Evolutionary conservation across 2,113 vertebrate species (phyloP).

Genomic region (Stegostoma tigrinum): DNA sequence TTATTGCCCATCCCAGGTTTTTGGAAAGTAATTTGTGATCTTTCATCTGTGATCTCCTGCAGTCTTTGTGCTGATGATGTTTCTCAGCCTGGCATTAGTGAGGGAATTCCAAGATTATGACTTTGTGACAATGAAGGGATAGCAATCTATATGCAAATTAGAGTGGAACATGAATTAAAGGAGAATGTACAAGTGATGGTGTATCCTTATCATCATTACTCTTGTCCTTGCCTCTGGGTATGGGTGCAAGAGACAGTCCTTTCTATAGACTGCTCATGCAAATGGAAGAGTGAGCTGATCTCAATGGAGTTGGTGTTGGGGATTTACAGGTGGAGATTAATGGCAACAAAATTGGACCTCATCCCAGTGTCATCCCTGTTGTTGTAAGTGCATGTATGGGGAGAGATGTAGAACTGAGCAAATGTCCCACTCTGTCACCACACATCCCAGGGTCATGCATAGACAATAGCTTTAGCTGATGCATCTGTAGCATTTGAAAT

Average conservation of each 20-base stretch:
- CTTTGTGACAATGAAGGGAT: neutral
- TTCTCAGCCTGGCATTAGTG: neutral
- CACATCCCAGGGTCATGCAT: neutral
- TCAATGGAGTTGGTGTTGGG: neutral
- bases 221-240: neutral
- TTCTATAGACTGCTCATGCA: neutral
- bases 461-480: neutral
- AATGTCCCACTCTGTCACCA: neutral
- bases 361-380: neutral
- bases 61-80: neutral
- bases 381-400: neutral
- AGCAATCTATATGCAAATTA: neutral
- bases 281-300: neutral
- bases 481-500: too few species aligned
- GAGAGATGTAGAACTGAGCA: neutral
- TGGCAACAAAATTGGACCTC: neutral
- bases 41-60: neutral
- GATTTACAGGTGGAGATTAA: neutral
- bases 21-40: neutral
- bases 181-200: neutral
- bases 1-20: neutral
- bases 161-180: neutral
- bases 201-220: neutral
- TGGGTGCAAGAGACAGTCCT: neutral
- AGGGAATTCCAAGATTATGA: neutral